phyloP scores from a whole-genome alignment of 2,797 vertebrate species.

The Anguilla obscura region DNA sequence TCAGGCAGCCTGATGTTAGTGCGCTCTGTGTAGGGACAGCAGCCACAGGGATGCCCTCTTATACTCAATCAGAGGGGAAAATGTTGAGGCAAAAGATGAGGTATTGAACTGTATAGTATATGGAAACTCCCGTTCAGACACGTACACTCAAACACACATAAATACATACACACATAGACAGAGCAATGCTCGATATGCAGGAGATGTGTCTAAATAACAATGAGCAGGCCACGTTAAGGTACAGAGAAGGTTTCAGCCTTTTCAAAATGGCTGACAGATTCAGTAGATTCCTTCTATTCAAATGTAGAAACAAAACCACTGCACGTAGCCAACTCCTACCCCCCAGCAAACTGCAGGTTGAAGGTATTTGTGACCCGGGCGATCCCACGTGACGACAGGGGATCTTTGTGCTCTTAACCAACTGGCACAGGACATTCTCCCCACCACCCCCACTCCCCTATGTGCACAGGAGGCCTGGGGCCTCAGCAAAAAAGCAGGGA shows the following conservation, averaged over 20 bases:
- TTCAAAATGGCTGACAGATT: slow-evolving; percentile 53
- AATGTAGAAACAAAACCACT: slow-evolving; percentile 49
- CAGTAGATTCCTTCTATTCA: slow-evolving; percentile 47
- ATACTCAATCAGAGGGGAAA: slow-evolving; percentile 52
- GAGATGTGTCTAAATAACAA: slow-evolving; percentile 57
- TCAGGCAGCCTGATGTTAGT: slow-evolving; percentile 54
- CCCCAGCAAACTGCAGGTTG: neutral
- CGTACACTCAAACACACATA: slow-evolving; percentile 33
- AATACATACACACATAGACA: slow-evolving; percentile 37
- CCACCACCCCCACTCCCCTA: too few species aligned
- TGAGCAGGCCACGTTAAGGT: slow-evolving; percentile 67
- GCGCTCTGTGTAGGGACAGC: slow-evolving; percentile 59
- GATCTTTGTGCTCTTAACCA: neutral
- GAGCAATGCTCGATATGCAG: slow-evolving; percentile 62
- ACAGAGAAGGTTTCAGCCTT: slow-evolving; percentile 39
- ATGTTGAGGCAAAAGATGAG: slow-evolving; percentile 38
- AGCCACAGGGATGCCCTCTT: slow-evolving; percentile 59
- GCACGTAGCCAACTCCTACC: slow-evolving; percentile 26
- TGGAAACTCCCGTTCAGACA: slow-evolving; percentile 36
- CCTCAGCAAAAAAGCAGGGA: neutral
- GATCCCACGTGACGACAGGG: neutral
- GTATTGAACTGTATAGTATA: slow-evolving; percentile 31
- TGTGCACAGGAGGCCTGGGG: neutral
- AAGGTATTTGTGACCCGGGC: neutral
- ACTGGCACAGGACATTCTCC: neutral